Percentiles rank a stretch among this genome's conserved stretches.
Conservation (phyloP, 2,797 vertebrate species). For the Malacoctenus gilli region DNA sequence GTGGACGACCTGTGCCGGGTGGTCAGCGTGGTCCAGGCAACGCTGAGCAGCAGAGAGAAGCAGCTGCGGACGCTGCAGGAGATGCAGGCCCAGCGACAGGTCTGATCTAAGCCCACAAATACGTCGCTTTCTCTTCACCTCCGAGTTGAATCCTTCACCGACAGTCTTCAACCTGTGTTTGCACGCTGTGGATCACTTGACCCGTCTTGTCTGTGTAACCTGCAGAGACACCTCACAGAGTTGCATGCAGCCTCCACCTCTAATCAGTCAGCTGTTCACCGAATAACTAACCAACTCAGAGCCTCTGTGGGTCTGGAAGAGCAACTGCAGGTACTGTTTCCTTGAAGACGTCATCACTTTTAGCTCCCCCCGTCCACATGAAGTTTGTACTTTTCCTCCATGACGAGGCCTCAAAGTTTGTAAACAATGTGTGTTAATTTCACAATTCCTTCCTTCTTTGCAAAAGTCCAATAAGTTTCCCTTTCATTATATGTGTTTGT, state of each 20-base stretch:
- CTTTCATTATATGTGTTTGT: too few relatives aligned
- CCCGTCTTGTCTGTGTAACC: conserved; percentile 55
- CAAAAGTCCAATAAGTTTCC: too few relatives aligned
- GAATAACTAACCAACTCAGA: conserved; percentile 65
- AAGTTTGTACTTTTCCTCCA: too few relatives aligned
- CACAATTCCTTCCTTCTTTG: too few relatives aligned
- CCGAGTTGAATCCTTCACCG: too few relatives aligned
- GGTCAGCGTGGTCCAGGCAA: conserved; percentile 74
- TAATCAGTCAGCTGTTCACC: too few relatives aligned
- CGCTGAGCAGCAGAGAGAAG: conserved; percentile 72
- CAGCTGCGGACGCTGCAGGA: conserved; percentile 79
- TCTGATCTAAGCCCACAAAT: conserved; percentile 62
- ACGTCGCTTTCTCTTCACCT: too few relatives aligned
- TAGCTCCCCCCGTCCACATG: too few relatives aligned
- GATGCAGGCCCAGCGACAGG: conserved; percentile 81
- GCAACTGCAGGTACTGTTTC: conserved; percentile 83
- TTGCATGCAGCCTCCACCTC: conserved; percentile 84
- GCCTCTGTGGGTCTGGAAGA: conserved; percentile 56
- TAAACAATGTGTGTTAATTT: too few relatives aligned
- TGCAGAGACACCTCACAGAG: conserved; percentile 82
- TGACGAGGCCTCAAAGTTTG: too few relatives aligned
- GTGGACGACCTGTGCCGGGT: conserved; percentile 74
- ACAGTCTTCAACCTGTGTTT: too few relatives aligned
- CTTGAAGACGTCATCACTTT: too few relatives aligned
- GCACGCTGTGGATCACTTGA: neutral